Evolutionary conservation across 2,888 invertebrate genomes (phyloP), one percentile per base, ranked within the genome.

Genomic region (Stenolophus ochropezus): DNA sequence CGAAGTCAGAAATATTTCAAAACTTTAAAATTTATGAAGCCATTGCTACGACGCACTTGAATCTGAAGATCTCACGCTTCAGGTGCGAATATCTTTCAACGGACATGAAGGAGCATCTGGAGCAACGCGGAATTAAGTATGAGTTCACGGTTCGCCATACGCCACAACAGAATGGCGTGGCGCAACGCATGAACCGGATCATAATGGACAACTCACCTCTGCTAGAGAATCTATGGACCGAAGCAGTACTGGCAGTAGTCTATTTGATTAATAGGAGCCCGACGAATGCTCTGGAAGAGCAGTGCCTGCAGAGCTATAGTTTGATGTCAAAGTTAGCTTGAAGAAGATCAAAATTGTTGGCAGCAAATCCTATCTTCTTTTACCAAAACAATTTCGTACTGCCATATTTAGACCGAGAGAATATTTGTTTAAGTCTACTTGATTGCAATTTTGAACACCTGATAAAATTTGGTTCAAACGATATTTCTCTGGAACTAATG

Each of bases 261-360:
- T 86, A 87, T 83, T 84, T 89, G 25, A 86, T 87, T 20, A 88
- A 88, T 83, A 82, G 85, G 82, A 84, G 83, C 8, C 87, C 87
- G 20, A 87, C 86, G 77, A n/a, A n/a, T n/a, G n/a, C n/a, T n/a
- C n/a, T n/a, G n/a, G n/a, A n/a, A n/a, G n/a, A 85, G 83, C 86
- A 85, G 87, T 87, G 83, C 87, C 88, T 83, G 88, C 83, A n/a
- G 87, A 87, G 80, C 79, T 87, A 83, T 88, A 87, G 87, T 84
- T 86, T 84, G 83, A 61, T 82, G 86, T 84, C 84, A 88, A 86
- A 83, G 86, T 86, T 16, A 25, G 84, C 82, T 33, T 86, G 73
- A 84, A 86, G 83, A 83, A 85, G 84, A 82, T 87, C 61, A 85
- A 83, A 82, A 83, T 86, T 71, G 87, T 87, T 83, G 86, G 86